These are phyloP conservation scores for Percina caprodes DNA, from an alignment of 2,113 vertebrate genomes.

Conservation along the genomic window DNA sequence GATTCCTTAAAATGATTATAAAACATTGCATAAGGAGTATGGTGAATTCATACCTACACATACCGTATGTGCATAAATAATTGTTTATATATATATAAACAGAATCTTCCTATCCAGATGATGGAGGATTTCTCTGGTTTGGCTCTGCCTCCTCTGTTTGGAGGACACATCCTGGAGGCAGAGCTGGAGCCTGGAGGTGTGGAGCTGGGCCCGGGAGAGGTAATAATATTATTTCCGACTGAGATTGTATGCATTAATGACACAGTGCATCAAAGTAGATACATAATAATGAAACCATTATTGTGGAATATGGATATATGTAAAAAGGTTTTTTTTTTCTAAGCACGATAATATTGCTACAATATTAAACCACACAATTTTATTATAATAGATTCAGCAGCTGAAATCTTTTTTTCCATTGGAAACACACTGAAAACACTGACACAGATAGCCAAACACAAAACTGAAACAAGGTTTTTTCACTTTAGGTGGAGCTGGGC, in stretches of 20 bases:
- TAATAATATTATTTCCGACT: constrained; percentile 27
- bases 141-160: constrained; percentile 91
- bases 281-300: neutral
- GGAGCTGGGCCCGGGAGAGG: constrained; percentile 88
- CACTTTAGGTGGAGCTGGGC: constrained; percentile 74
- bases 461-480: neutral
- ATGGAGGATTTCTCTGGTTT: constrained; percentile 90
- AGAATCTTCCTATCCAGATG: constrained; percentile 63
- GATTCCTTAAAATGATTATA: neutral
- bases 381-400: neutral
- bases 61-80: no score
- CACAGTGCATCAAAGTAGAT: neutral
- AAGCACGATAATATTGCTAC: neutral
- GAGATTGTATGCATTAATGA: neutral
- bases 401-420: neutral
- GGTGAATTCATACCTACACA: neutral
- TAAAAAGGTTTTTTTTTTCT: no score
- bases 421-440: neutral
- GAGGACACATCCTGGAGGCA: constrained; percentile 92
- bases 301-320: no score
- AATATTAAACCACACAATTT: neutral
- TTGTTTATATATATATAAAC: no score
- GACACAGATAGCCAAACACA: neutral
- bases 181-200: constrained; percentile 92
- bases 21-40: neutral